phyloP scores from a whole-genome alignment of 2,888 invertebrate genomes.

The Patella caerulea region DNA sequence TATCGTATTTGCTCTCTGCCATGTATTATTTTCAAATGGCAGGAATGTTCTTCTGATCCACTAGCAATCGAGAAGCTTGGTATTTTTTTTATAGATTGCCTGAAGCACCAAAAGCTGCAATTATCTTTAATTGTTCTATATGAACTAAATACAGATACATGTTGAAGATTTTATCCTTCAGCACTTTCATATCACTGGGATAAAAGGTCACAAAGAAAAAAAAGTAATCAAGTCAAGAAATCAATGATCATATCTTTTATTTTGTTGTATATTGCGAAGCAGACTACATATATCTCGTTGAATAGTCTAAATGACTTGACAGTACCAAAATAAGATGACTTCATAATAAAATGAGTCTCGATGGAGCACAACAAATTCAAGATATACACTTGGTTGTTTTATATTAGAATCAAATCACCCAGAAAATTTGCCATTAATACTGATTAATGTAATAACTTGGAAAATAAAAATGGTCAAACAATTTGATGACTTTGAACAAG shows the following conservation, averaged over 20 bases:
- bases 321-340: constrained; percentile 38
- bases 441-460: constrained; percentile 20
- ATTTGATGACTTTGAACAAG: not conserved
- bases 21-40: no score
- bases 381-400: constrained; percentile 14
- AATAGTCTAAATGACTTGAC: constrained; percentile 41
- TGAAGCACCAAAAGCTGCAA: no score
- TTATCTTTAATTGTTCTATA: no score
- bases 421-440: constrained; percentile 18
- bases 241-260: constrained; percentile 38
- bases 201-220: not conserved
- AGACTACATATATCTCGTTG: constrained; percentile 45
- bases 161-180: not conserved
- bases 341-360: constrained; percentile 33
- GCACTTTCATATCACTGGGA: not conserved
- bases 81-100: no score
- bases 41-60: no score
- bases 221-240: not conserved
- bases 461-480: not conserved
- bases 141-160: no score
- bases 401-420: not conserved
- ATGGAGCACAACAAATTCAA: constrained; percentile 27
- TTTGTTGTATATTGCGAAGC: constrained; percentile 46
- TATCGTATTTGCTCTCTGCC: no score
- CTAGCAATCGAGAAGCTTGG: no score